Base-by-base conservation (phyloP, 2,113 vertebrate species). In the Leptodactylus fuscus region DNA sequence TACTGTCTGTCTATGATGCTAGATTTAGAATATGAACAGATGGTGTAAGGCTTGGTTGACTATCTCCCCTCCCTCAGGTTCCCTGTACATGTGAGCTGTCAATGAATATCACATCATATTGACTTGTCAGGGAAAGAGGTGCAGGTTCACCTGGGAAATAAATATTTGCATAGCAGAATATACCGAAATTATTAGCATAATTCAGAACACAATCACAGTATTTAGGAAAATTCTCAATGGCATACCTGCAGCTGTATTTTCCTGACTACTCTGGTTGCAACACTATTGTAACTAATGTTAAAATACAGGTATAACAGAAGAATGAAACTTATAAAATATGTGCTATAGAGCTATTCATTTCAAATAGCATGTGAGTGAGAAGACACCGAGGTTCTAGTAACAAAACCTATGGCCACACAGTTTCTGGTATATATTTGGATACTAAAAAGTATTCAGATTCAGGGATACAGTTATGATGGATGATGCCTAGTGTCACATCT, bases 41-140 rank as follows among this genome's bases (percentile, higher is more conserved):
- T 83, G 81, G 81, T 44, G 16, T 24, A 20, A 70, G 48, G 13
- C 49, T 55, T 53, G 48, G 81, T 29, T 69, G 49, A 22, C 49
- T 16, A 29, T 73, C 18, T 55, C 34, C 36, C 15, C n/a, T 71
- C 81, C 81, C 81, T 83, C 69, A 83, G 81, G 81, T 73, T 74
- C 6, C 18, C 69, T 74, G 32, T 74, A 73, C 81, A 55, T 83
- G 46, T 74, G 67, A 83, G 16, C 81, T 83, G 81, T 83, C 81
- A 83, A 48, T 38, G 49, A 74, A 73, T 58, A 74, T 83, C 49
- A 73, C n/a, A 73, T 83, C 81, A 73, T 27, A 13, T 20, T 58
- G 49, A 83, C 69, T 73, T 73, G 49, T 44, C 69, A 70, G 69
- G 49, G 81, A 74, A 55, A 55, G 34, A 83, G 48, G 49, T 83